These are phyloP conservation scores for Ceyx margarethae DNA, from an alignment of 2,113 vertebrate species.

Conservation along the genomic window DNA sequence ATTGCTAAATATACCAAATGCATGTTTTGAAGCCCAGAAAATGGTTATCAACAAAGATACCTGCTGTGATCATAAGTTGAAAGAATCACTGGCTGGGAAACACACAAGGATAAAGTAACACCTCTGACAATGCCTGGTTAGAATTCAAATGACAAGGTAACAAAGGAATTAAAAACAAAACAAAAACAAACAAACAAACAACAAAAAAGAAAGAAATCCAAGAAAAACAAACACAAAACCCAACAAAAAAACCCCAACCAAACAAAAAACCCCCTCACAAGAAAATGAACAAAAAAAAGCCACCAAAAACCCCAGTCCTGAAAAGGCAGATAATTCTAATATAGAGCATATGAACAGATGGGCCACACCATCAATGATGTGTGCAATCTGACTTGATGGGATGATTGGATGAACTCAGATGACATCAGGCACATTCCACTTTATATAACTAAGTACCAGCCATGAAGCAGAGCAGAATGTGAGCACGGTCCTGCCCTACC, in stretches of 20 bases:
- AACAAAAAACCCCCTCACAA: too few relatives aligned
- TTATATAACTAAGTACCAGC: conserved; percentile 11
- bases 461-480: not conserved
- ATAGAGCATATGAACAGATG: conserved; percentile 47
- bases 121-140: conserved; percentile 14
- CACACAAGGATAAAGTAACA: not conserved
- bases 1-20: not conserved
- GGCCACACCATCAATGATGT: conserved; percentile 27
- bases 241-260: too few relatives aligned
- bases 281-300: too few relatives aligned
- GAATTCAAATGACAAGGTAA: conserved; percentile 20
- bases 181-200: not conserved
- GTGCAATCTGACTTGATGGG: conserved; percentile 23
- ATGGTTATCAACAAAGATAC: not conserved
- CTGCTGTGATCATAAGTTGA: not conserved
- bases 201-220: too few relatives aligned
- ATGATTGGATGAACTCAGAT: conserved; percentile 46
- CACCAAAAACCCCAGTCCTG: not conserved
- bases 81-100: not conserved
- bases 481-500: not conserved
- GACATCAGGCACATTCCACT: not conserved
- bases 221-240: too few relatives aligned
- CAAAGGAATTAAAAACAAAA: not conserved
- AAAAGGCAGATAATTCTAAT: conserved; percentile 42
- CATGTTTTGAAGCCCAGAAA: not conserved